Evolutionary conservation across 2,113 vertebrate species (phyloP).

Genomic region (Lophura nycthemera): DNA sequence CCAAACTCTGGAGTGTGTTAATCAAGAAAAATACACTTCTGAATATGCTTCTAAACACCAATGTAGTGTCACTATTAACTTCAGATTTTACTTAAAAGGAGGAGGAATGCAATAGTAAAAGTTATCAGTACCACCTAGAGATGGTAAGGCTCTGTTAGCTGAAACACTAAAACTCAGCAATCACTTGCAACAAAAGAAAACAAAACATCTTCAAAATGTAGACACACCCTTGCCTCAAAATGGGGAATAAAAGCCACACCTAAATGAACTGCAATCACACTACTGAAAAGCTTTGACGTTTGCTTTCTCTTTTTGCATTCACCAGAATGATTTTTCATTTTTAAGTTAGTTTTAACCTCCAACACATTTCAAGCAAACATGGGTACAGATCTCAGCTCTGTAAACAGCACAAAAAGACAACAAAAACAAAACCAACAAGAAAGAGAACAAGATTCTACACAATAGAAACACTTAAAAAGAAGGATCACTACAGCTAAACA

Average conservation of each 20-base stretch:
- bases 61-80: background rate
- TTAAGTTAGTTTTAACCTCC: background rate
- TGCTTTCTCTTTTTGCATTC: background rate
- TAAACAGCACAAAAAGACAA: background rate
- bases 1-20: background rate
- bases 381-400: background rate
- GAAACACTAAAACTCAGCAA: background rate
- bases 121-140: background rate
- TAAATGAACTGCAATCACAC: background rate
- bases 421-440: too few relatives aligned
- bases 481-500: background rate
- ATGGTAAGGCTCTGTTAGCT: background rate
- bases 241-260: background rate
- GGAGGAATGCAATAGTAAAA: constrained; percentile 1
- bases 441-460: background rate
- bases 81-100: background rate
- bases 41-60: background rate
- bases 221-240: background rate
- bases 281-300: background rate
- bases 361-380: background rate
- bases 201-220: background rate
- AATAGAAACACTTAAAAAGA: background rate
- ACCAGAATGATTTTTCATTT: background rate
- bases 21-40: background rate
- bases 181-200: background rate